Conservation (phyloP, 2,888 invertebrate genomes). For the Hirtodrosophila duncani region DNA sequence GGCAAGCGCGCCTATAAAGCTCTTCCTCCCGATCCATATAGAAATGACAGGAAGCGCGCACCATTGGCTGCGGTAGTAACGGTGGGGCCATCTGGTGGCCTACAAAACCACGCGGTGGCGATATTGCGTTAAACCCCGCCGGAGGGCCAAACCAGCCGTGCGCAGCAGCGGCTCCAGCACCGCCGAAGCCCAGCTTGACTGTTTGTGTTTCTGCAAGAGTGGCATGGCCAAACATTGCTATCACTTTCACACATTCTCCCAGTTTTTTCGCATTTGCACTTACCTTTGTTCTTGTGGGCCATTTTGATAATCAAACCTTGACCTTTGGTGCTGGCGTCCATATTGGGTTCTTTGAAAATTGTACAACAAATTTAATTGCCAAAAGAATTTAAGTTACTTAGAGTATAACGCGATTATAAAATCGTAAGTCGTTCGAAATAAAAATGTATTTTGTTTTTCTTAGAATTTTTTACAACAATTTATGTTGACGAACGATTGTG, state of each 20-base stretch:
- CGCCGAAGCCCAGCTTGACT: constrained; percentile 30
- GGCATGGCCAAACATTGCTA: too few relatives aligned
- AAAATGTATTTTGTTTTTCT: constrained; percentile 43
- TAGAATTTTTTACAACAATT: constrained; percentile 68
- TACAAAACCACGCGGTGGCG: neutral
- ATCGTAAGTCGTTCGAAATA: constrained; percentile 26
- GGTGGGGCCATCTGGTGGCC: neutral
- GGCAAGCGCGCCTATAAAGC: constrained; percentile 56
- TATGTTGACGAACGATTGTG: constrained; percentile 59
- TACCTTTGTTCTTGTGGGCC: constrained; percentile 63
- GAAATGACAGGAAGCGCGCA: constrained; percentile 43
- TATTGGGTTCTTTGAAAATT: constrained; percentile 22
- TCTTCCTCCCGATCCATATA: constrained; percentile 63
- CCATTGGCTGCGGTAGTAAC: neutral
- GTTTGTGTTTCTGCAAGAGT: constrained; percentile 64
- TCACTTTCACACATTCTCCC: too few relatives aligned
- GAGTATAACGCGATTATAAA: neutral
- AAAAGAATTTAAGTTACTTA: constrained; percentile 19
- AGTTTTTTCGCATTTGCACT: neutral
- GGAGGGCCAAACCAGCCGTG: constrained; percentile 34
- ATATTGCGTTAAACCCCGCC: constrained; percentile 5
- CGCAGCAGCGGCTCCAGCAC: constrained; percentile 1
- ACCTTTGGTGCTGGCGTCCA: constrained; percentile 43
- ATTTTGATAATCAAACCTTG: constrained; percentile 56
- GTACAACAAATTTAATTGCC: constrained; percentile 56